Percentiles rank a stretch among this genome's conserved stretches.
Evolutionary conservation across 1,140 invertebrate genomes (phyloP).

Genomic region (Drosophila setifemur): DNA sequence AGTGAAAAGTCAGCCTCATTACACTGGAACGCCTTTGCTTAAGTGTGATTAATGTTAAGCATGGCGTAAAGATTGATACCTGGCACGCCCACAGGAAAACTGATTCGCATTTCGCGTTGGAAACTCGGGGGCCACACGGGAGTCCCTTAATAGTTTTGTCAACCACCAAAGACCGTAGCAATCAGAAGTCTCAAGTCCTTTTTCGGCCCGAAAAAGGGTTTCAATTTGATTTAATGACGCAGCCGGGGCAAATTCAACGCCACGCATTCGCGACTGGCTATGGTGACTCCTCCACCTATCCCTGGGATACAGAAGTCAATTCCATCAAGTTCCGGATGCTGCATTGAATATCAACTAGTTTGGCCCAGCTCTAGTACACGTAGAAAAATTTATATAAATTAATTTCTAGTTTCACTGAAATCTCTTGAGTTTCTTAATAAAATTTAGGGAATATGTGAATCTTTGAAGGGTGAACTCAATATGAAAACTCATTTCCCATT

Average conservation of each 20-base stretch:
- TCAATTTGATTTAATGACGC: conserved; percentile 79
- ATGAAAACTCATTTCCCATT: no score
- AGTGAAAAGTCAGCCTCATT: conserved; percentile 51
- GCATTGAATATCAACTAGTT: conserved; percentile 79
- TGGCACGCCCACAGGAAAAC: conserved; percentile 44
- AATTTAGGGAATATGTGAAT: no score
- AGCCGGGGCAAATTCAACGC: conserved; percentile 76
- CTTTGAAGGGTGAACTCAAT: no score
- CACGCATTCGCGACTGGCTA: conserved; percentile 33
- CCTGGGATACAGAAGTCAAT: conserved; percentile 69
- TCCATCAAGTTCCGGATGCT: conserved; percentile 76
- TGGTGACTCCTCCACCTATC: background rate
- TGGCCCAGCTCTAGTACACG: conserved; percentile 17
- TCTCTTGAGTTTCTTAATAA: background rate
- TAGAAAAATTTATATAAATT: no score
- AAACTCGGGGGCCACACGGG: background rate
- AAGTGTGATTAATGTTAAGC: conserved; percentile 73
- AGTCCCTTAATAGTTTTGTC: conserved; percentile 55
- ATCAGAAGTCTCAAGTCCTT: conserved; percentile 71
- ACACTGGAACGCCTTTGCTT: conserved; percentile 37
- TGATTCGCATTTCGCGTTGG: conserved; percentile 30
- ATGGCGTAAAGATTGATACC: conserved; percentile 53
- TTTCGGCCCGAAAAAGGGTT: conserved; percentile 66
- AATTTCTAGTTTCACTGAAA: no score
- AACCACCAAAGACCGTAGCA: conserved; percentile 45